Conservation (phyloP, 2,113 vertebrate species). For the Hippolais icterina region DNA sequence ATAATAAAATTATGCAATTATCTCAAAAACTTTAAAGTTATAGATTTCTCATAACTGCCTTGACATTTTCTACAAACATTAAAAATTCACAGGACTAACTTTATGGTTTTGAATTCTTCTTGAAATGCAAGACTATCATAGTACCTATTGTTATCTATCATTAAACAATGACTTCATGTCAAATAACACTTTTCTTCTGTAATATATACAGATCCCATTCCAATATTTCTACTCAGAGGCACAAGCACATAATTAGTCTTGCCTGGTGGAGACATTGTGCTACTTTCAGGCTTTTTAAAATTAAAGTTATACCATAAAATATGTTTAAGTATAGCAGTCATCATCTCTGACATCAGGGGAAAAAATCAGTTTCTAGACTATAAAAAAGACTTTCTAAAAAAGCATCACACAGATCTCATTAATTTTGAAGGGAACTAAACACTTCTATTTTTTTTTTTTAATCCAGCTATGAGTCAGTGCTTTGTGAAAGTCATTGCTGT, state of each 20-base stretch:
- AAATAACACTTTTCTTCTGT: neutral
- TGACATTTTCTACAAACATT: neutral
- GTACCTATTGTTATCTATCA: neutral
- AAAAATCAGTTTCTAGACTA: neutral
- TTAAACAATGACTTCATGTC: neutral
- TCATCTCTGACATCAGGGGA: neutral
- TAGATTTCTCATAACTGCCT: neutral
- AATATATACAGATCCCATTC: neutral
- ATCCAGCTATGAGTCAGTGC: conserved; percentile 9
- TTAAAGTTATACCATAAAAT: neutral
- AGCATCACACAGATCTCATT: neutral
- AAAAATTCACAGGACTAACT: neutral
- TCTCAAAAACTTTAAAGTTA: neutral
- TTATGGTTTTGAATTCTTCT: neutral
- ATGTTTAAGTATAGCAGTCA: neutral
- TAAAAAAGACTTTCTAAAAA: conserved; percentile 7
- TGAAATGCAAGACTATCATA: neutral
- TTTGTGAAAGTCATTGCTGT: conserved; percentile 10
- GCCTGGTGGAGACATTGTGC: neutral
- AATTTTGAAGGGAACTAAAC: neutral
- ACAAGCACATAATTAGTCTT: neutral
- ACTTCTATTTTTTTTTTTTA: neutral
- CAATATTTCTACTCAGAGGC: neutral
- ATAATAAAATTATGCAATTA: neutral
- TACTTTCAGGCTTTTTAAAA: neutral